phyloP scores from a whole-genome alignment of 1,140 invertebrate species.

The Armadillidium nasatum region DNA sequence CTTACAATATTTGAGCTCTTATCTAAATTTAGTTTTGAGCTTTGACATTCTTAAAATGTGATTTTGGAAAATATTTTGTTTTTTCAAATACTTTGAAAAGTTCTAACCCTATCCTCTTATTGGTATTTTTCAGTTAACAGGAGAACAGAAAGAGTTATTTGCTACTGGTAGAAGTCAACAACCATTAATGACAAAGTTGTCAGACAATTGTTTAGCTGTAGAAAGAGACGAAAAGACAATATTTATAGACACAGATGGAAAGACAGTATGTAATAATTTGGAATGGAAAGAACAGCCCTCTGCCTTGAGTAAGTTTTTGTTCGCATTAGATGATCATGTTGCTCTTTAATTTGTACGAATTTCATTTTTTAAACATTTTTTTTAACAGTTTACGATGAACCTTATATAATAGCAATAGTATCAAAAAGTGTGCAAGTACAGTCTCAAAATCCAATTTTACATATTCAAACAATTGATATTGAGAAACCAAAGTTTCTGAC shows the following conservation, averaged over 20 bases:
- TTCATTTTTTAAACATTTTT: constrained; percentile 31
- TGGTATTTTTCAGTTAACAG: constrained; percentile 47
- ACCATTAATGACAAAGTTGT: constrained; percentile 71
- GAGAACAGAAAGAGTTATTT: constrained; percentile 73
- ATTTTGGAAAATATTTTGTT: too few species aligned
- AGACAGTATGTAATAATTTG: constrained; percentile 62
- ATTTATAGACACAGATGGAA: constrained; percentile 69
- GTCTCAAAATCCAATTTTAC: constrained; percentile 64
- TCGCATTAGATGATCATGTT: constrained; percentile 24
- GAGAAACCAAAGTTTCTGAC: constrained; percentile 55
- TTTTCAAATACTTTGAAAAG: too few species aligned
- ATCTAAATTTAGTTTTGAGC: too few species aligned
- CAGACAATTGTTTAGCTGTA: constrained; percentile 67
- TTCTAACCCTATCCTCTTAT: too few species aligned
- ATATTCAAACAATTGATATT: constrained; percentile 72
- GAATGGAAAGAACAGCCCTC: constrained; percentile 78
- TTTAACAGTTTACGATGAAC: constrained; percentile 77
- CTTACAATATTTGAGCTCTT: too few species aligned
- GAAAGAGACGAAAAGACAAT: constrained; percentile 79
- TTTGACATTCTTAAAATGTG: too few species aligned
- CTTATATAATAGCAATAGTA: constrained; percentile 79
- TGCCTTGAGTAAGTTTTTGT: constrained; percentile 58
- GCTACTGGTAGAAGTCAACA: constrained; percentile 76
- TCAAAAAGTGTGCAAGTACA: constrained; percentile 75
- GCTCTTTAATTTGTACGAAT: not conserved